phyloP scores from a whole-genome alignment of 2,888 invertebrate species.

The Electrophaes corylata region DNA sequence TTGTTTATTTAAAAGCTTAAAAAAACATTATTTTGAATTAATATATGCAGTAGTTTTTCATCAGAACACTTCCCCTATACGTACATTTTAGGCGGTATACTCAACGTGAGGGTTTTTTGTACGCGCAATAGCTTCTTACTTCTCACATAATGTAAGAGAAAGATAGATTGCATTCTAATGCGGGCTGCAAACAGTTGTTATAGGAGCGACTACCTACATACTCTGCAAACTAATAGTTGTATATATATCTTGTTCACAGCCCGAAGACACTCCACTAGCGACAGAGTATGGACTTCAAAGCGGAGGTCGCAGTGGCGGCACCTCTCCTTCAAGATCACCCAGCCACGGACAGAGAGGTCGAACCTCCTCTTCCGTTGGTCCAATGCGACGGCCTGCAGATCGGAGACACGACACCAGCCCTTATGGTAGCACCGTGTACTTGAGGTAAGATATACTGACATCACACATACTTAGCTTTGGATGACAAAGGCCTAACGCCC shows the following conservation, averaged over 20 bases:
- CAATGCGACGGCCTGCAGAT: slow-evolving; percentile 92
- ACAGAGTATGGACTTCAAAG: slow-evolving; percentile 71
- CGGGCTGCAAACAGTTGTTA: no score
- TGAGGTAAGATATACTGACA: slow-evolving; percentile 62
- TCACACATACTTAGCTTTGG: neutral
- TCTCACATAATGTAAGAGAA: no score
- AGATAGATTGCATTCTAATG: no score
- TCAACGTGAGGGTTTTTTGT: no score
- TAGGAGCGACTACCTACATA: no score
- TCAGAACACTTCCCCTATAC: no score
- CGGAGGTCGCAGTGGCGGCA: slow-evolving; percentile 68
- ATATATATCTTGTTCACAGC: slow-evolving; percentile 61
- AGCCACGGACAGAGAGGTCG: slow-evolving; percentile 72
- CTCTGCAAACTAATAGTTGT: neutral
- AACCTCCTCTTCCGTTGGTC: slow-evolving; percentile 85
- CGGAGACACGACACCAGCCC: slow-evolving; percentile 93
- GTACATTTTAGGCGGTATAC: no score
- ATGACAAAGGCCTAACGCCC: no score
- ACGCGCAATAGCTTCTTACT: no score
- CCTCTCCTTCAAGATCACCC: slow-evolving; percentile 71
- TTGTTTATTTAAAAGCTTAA: no score
- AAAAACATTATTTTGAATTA: no score
- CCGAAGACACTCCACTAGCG: slow-evolving; percentile 70
- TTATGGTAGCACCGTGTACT: slow-evolving; percentile 89
- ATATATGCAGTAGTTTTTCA: no score